Conservation (phyloP, 2,113 vertebrate genomes). For the Okapia johnstoni region DNA sequence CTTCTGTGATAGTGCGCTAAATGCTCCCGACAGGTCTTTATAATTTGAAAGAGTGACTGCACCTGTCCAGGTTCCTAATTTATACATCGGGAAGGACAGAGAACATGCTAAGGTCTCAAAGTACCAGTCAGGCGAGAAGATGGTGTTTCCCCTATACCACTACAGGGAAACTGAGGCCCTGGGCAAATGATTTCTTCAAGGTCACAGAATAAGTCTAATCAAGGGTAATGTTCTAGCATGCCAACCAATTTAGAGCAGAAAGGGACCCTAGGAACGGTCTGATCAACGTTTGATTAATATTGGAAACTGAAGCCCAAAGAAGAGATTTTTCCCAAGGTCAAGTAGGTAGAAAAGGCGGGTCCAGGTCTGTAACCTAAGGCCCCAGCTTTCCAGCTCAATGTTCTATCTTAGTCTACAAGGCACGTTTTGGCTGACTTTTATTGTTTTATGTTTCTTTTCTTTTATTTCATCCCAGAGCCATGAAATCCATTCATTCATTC, state of each 20-base stretch:
- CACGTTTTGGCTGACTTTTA: background rate
- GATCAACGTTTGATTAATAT: background rate
- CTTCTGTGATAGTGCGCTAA: background rate
- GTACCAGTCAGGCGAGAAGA: background rate
- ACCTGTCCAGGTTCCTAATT: background rate
- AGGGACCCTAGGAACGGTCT: background rate
- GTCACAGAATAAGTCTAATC: background rate
- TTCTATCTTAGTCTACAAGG: background rate
- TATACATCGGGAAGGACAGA: background rate
- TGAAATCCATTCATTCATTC: background rate
- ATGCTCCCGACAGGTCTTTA: background rate
- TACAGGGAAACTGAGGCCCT: slow-evolving; percentile 9
- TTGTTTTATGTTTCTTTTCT: background rate
- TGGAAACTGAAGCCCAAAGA: background rate
- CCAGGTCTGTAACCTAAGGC: background rate
- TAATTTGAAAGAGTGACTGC: slow-evolving; percentile 11
- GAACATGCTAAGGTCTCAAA: background rate
- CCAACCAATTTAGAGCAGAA: background rate
- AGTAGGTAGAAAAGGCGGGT: background rate
- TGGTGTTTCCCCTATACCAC: background rate
- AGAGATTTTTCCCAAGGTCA: slow-evolving; percentile 36
- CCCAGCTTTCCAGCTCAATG: background rate
- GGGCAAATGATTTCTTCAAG: slow-evolving; percentile 17
- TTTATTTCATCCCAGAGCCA: background rate
- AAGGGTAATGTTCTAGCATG: background rate